Base-by-base conservation (phyloP, 1,140 invertebrate species). In the Nasonia longicornis region DNA sequence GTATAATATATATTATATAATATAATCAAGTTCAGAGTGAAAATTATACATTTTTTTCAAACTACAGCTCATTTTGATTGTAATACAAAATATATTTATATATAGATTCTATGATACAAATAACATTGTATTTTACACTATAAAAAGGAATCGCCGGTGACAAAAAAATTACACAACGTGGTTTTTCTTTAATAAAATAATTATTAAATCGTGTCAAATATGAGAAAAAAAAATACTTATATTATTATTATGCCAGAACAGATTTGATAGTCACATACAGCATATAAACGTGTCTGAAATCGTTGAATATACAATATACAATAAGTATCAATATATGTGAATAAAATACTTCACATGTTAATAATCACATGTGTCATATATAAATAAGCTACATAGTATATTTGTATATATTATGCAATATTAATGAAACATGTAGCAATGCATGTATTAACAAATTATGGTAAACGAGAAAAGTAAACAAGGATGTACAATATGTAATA, bases 271-370 rank as follows among this genome's bases (percentile, higher is more conserved):
- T 69, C 64, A 69, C 66, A 77, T 69, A 8, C 20, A 77, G 26
- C 14, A 48, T 69, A 77, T 67, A 77, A 77, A 77, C 31, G 76
- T 77, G 64, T 77, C 76, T 64, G 35, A 77, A 77, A 69, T 69
- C 38, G 38, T 77, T 69, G 11, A 77, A 69, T 77, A 76, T 69
- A 77, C 42, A 77, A 45, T 77, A 48, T 69, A 77, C 38, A 77
- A 69, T 69, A 77, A 77, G 31, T 67, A 69, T 77, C 45, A 48
- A 67, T 45, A 69, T 29, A 69, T 22, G 22, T 69, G 38, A 69
- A 77, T 48, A 48, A 76, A 77, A 77, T 77, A 69, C 38, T 69
- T 22, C 66, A 48, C 66, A 69, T 75, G 73, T 77, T 38, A 48
- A 26, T 14, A 48, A 77, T 69, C 2, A 48, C 76, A 77, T 52